These are phyloP conservation scores for Pipa parva DNA, from an alignment of 2,113 vertebrate species.

Conservation along the genomic window DNA sequence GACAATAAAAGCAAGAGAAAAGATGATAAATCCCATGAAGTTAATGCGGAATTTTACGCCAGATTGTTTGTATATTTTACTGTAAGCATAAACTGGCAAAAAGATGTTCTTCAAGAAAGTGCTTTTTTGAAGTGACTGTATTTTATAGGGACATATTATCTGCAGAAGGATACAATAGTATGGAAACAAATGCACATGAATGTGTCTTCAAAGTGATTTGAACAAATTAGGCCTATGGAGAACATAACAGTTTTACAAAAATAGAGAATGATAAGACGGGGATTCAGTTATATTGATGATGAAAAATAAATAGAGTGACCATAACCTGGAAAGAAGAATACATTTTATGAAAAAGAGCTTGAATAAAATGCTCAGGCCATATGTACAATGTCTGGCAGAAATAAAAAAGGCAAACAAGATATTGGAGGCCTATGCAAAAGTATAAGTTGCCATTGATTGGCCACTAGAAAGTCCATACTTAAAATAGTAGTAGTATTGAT, in stretches of 20 bases:
- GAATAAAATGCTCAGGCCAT: conserved; percentile 56
- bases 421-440: conserved; percentile 47
- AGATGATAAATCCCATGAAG: not conserved
- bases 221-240: conserved; percentile 48
- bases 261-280: conserved; percentile 54
- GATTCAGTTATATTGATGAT: too few species aligned
- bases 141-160: conserved; percentile 1
- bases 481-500: conserved; percentile 30
- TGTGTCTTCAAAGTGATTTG: not conserved
- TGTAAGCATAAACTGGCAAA: not conserved
- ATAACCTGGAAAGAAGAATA: conserved; percentile 50
- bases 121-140: not conserved
- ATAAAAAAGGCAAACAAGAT: conserved; percentile 51
- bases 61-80: not conserved
- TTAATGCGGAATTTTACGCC: not conserved
- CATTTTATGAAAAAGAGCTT: conserved; percentile 54
- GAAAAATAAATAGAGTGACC: conserved; percentile 52
- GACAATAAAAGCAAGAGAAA: not conserved
- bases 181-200: not conserved
- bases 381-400: conserved; percentile 59
- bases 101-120: not conserved
- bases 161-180: not conserved
- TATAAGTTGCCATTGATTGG: conserved; percentile 45
- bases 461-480: conserved; percentile 3
- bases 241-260: conserved; percentile 49